Base-by-base conservation (phyloP, 2,888 invertebrate species). In the Drosophila mulleri region DNA sequence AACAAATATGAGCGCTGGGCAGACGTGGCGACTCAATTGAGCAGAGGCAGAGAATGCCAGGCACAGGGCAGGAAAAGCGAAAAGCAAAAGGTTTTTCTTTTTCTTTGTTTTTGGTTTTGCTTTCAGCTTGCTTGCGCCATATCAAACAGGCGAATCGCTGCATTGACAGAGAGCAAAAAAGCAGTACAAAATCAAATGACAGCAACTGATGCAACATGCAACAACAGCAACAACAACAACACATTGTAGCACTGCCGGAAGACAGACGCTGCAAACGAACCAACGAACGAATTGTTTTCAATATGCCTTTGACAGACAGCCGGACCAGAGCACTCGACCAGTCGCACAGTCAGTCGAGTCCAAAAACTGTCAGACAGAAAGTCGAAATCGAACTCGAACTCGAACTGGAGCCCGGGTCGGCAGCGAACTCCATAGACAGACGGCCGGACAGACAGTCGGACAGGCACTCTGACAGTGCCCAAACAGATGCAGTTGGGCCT, bases 211-310 rank as follows among this genome's bases (percentile, higher is more conserved):
- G 89, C 82, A 84, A 84, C 85, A 73, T 73, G 23, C 45, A n/a
- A 23, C 32, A 44, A 7, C 39, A 45, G 2, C 45, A 47, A 1
- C 45, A 57, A 23, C 42, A 42, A 20, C 42, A 44, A 14, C 23
- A 84, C 74, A 87, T 77, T 84, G 88, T 85, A 75, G 63, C 85
- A 72, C 82, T 88, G 83, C 89, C 89, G 89, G 89, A 88, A 84
- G 88, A 89, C 72, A 80, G 84, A 73, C 75, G 72, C 68, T 57
- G 56, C 54, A 45, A 29, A 64, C 60, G 48, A 39, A 37, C 12
- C 35, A 37, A 23, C n/a, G 32, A 68, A 69, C 75, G 83, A 88
- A 88, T 85, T 83, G 89, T 83, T 83, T 88, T 72, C 76, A 86
- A 87, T 87, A 86, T 81, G 81, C 82, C 74, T 74, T 80, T 83